A percentile compares a stretch with the other conserved stretches of the same genome.
Evolutionary conservation across 2,797 vertebrate species (phyloP).

Genomic region (Notoglanidium macrostoma): DNA sequence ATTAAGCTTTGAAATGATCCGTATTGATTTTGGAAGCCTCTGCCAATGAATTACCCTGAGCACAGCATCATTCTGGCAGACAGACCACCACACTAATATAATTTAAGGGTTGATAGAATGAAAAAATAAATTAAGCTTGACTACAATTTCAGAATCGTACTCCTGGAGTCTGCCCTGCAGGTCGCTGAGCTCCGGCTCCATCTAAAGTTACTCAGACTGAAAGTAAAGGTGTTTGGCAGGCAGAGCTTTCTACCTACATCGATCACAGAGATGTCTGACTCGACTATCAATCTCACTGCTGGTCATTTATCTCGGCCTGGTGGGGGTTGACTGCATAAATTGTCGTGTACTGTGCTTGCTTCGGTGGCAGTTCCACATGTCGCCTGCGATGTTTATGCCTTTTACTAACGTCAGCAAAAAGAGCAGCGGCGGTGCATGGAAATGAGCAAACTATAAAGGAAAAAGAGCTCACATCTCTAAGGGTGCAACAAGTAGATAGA

Average conservation of each 20-base stretch:
- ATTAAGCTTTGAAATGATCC: constrained; percentile 30
- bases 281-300: constrained; percentile 40
- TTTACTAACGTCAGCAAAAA: constrained; percentile 40
- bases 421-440: neutral
- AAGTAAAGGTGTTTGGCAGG: constrained; percentile 44
- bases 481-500: neutral
- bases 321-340: constrained; percentile 41
- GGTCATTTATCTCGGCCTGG: constrained; percentile 38
- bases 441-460: neutral
- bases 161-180: constrained; percentile 12
- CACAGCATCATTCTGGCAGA: constrained; percentile 39
- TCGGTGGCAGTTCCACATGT: constrained; percentile 41
- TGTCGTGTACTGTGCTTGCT: constrained; percentile 5
- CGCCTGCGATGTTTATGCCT: constrained; percentile 23
- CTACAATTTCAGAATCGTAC: constrained; percentile 26
- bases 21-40: constrained; percentile 49
- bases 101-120: constrained; percentile 47
- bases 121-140: constrained; percentile 40
- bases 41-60: constrained; percentile 21
- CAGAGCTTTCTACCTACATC: constrained; percentile 38
- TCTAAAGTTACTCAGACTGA: constrained; percentile 26
- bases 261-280: constrained; percentile 45
- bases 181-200: neutral
- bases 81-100: constrained; percentile 42
- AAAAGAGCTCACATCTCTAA: neutral